phyloP scores from a whole-genome alignment of 2,888 invertebrate genomes.

The Apotomis betuletana region DNA sequence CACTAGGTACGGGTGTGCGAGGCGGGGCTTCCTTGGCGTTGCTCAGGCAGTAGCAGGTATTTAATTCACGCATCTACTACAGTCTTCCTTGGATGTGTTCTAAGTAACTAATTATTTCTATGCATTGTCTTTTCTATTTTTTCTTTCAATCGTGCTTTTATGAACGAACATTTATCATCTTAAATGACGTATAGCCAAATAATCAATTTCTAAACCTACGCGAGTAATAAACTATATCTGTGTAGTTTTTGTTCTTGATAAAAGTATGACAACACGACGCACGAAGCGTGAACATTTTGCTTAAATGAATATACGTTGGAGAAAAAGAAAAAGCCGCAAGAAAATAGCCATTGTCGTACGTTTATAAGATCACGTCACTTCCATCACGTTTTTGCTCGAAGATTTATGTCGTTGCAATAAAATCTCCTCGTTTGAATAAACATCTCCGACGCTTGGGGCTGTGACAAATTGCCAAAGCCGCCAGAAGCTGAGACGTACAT shows the following conservation, averaged over 20 bases:
- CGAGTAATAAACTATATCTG: neutral
- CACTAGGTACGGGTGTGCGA: too few species aligned
- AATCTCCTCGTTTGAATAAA: constrained; percentile 81
- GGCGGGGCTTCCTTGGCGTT: too few species aligned
- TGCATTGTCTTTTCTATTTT: too few species aligned
- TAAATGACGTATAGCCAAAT: too few species aligned
- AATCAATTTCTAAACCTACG: too few species aligned
- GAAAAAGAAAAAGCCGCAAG: constrained; percentile 47
- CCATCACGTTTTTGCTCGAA: constrained; percentile 68
- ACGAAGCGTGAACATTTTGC: constrained; percentile 33
- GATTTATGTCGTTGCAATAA: constrained; percentile 81
- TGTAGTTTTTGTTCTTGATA: constrained; percentile 1
- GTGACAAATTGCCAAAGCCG: constrained; percentile 77
- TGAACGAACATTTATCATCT: too few species aligned
- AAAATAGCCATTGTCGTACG: constrained; percentile 66
- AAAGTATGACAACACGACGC: constrained; percentile 11
- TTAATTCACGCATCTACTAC: too few species aligned
- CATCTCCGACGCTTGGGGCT: constrained; percentile 67
- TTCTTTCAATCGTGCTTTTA: too few species aligned
- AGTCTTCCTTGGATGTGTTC: too few species aligned
- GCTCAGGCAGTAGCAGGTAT: too few species aligned
- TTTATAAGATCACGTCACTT: constrained; percentile 71
- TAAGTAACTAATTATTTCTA: too few species aligned
- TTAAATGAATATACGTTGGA: constrained; percentile 41
- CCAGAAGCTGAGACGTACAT: constrained; percentile 74